phyloP scores from a whole-genome alignment of 2,888 invertebrate genomes.

The Prenolepis imparis region DNA sequence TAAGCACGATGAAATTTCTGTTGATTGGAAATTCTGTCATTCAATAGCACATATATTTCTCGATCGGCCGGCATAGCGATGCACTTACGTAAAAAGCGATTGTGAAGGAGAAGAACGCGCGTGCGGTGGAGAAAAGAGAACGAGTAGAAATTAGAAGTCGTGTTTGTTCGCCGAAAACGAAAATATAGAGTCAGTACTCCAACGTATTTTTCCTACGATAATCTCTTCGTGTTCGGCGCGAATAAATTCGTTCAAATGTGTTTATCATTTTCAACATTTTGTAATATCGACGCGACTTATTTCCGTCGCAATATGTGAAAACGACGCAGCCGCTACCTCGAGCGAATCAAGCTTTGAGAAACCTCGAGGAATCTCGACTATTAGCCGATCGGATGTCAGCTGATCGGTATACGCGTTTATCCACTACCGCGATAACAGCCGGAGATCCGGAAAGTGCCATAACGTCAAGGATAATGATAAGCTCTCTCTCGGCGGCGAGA shows the following conservation, averaged over 20 bases:
- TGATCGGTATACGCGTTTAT: neutral
- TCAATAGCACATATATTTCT: slow-evolving; percentile 57
- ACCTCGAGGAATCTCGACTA: neutral
- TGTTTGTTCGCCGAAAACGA: slow-evolving; percentile 16
- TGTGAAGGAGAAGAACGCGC: slow-evolving; percentile 3
- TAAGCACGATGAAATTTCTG: slow-evolving; percentile 48
- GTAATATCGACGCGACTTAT: slow-evolving; percentile 13
- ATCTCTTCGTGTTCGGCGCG: slow-evolving; percentile 10
- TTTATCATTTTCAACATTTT: neutral
- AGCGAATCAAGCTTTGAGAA: neutral
- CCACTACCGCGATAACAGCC: slow-evolving; percentile 29
- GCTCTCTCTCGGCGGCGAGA: slow-evolving; percentile 74
- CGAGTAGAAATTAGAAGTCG: slow-evolving; percentile 23
- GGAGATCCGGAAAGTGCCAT: slow-evolving; percentile 52
- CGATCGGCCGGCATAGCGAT: slow-evolving; percentile 34
- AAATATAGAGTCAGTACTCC: slow-evolving; percentile 68
- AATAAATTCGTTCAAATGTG: slow-evolving; percentile 18
- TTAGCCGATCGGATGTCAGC: neutral
- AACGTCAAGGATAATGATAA: slow-evolving; percentile 79
- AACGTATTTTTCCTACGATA: slow-evolving; percentile 70
- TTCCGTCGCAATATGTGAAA: neutral
- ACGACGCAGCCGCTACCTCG: neutral
- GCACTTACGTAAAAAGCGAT: slow-evolving; percentile 25
- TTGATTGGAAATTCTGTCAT: slow-evolving; percentile 63
- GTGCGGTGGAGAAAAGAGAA: neutral